A percentile compares a stretch with the other conserved stretches of the same genome.
phyloP scores from a whole-genome alignment of 2,888 invertebrate species.

The Ophion ventricosus region DNA sequence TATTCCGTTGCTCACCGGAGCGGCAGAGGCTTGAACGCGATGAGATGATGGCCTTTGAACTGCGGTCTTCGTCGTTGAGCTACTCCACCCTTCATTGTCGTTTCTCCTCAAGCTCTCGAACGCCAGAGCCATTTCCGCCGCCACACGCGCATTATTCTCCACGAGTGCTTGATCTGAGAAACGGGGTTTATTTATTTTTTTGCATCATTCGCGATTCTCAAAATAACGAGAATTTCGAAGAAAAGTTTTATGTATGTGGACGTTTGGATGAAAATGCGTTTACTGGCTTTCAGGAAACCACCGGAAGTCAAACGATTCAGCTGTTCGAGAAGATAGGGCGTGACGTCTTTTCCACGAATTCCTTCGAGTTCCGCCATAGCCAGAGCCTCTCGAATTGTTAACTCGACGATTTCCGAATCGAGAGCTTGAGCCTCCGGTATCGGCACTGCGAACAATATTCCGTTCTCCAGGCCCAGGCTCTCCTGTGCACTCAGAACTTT shows the following conservation, averaged over 20 bases:
- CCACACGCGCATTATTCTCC: conserved; percentile 95
- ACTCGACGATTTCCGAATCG: conserved; percentile 86
- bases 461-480: conserved; percentile 86
- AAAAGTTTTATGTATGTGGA: background rate
- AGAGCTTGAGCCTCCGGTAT: conserved; percentile 90
- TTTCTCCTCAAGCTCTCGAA: conserved; percentile 62
- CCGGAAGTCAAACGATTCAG: conserved; percentile 93
- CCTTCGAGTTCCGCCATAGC: conserved; percentile 85
- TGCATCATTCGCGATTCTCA: background rate
- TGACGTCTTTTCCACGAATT: conserved; percentile 93
- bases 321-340: conserved; percentile 93
- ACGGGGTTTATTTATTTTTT: conserved; percentile 21
- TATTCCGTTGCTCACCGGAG: conserved; percentile 70
- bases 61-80: conserved; percentile 8
- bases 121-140: conserved; percentile 89
- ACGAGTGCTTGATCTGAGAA: conserved; percentile 93
- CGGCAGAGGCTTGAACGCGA: conserved; percentile 7
- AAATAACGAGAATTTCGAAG: background rate
- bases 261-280: conserved; percentile 80
- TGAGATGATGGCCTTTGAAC: conserved; percentile 34
- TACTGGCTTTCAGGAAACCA: conserved; percentile 93
- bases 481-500: conserved; percentile 86
- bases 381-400: conserved; percentile 89
- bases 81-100: conserved; percentile 47
- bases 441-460: conserved; percentile 95